Evolutionary conservation across 2,113 vertebrate species (phyloP), one percentile per base, ranked within the genome.

Genomic region (Melierax canorus): DNA sequence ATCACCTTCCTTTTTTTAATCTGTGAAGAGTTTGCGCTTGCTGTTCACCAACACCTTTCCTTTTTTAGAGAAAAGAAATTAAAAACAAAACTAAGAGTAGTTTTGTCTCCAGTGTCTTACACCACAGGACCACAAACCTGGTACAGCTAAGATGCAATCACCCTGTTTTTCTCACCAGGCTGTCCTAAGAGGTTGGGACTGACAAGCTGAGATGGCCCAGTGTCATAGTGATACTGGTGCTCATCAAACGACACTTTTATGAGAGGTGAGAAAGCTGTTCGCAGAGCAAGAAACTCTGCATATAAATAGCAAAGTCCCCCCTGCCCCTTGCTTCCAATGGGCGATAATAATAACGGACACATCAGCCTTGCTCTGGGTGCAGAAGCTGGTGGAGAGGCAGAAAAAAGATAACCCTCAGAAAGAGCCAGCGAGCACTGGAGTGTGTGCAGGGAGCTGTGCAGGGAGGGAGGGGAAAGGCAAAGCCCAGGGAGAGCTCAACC

Each of bases 301-400:
- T 94, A 94, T 75, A 96, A 91, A 96, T 91, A 97, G 81, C 43
- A 63, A 90, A 81, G 68, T 51, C 12, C 29, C 32, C n/a, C 2
- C 1, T 36, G 48, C 4, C 50, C 17, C 17, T 66, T 60, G 14
- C 68, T 94, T 90, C 76, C 86, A 86, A 24, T 6, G 29, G 22
- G n/a, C 0, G 7, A 72, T 78, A 72, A 67, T n/a, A 75, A 41
- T 59, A 67, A 29, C 50, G 66, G 74, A 77, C 32, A 39, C 9
- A 24, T 58, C 58, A 82, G 45, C 58, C 50, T 73, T 90, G 81
- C 71, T 81, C 78, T 66, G 88, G 22, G 58, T 86, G 87, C 58
- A 68, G 74, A 62, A 59, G 56, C 43, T 77, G 51, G 43, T 2
- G 3, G 50, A 90, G 21, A 82, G 41, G 17, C 7, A 7, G n/a